These are phyloP conservation scores for Halocynthia aurantium DNA, from an alignment of 23 tunicate species.

Conservation along the genomic window DNA sequence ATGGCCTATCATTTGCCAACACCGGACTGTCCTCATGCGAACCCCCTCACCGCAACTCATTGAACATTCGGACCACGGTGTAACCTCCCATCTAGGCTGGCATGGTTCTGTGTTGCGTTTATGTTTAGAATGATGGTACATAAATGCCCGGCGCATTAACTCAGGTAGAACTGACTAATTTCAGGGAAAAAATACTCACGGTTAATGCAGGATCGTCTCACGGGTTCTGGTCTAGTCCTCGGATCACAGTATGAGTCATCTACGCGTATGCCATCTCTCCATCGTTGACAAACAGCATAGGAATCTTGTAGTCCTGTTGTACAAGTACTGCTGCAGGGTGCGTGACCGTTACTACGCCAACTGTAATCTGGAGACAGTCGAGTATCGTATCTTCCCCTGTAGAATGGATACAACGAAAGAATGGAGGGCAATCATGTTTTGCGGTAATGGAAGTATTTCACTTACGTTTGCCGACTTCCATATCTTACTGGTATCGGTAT, in stretches of 20 bases:
- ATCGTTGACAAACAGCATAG: conserved; percentile 9
- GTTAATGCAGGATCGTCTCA: neutral
- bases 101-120: conserved; percentile 9
- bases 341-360: conserved; percentile 18
- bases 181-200: neutral
- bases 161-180: neutral
- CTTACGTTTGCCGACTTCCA: conserved; percentile 4
- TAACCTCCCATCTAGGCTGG: conserved; percentile 26
- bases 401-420: neutral
- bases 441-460: neutral
- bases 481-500: conserved; percentile 7
- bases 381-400: neutral
- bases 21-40: conserved; percentile 14
- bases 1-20: conserved; percentile 13
- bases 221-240: conserved; percentile 25
- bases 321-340: conserved; percentile 27
- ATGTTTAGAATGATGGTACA: conserved; percentile 1
- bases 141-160: neutral
- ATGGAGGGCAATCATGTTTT: neutral
- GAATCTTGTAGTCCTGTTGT: conserved; percentile 18
- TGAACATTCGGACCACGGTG: conserved; percentile 27
- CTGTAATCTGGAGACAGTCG: neutral
- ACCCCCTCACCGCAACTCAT: conserved; percentile 20
- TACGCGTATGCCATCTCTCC: neutral
- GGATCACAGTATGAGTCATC: conserved; percentile 26